phyloP scores from a whole-genome alignment of 2,888 invertebrate species.

The Agonopterix alstromeriana region DNA sequence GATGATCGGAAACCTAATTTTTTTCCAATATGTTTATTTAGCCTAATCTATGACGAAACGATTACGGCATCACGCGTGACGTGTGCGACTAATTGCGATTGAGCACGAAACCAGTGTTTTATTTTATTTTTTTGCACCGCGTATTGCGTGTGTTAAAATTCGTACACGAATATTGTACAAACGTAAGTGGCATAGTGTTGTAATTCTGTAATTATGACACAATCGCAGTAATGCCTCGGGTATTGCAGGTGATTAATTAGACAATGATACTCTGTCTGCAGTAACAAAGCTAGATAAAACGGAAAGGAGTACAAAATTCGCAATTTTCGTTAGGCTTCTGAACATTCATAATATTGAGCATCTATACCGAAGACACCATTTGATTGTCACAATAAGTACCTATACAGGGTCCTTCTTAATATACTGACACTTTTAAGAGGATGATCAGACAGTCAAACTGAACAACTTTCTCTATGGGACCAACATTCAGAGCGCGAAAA shows the following conservation, averaged over 20 bases:
- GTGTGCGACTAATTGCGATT: slow-evolving; percentile 37
- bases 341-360: too few relatives aligned
- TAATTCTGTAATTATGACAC: slow-evolving; percentile 39
- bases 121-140: slow-evolving; percentile 14
- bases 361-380: too few relatives aligned
- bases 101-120: slow-evolving; percentile 37
- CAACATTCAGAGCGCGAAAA: too few relatives aligned
- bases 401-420: too few relatives aligned
- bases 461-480: too few relatives aligned
- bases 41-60: slow-evolving; percentile 50
- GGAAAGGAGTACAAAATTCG: background rate
- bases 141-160: slow-evolving; percentile 36
- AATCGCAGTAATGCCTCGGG: slow-evolving; percentile 30
- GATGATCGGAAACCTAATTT: too few relatives aligned
- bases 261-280: slow-evolving; percentile 8
- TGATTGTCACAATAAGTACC: too few relatives aligned
- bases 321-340: too few relatives aligned
- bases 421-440: too few relatives aligned
- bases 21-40: slow-evolving; percentile 25
- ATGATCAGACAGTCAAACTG: too few relatives aligned
- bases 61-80: slow-evolving; percentile 41
- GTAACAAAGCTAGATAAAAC: background rate
- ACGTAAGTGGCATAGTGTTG: slow-evolving; percentile 19
- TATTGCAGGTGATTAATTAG: slow-evolving; percentile 13
- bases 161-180: slow-evolving; percentile 34